Conservation (phyloP, 1,140 invertebrate species). For the Leptinotarsa defecta region DNA sequence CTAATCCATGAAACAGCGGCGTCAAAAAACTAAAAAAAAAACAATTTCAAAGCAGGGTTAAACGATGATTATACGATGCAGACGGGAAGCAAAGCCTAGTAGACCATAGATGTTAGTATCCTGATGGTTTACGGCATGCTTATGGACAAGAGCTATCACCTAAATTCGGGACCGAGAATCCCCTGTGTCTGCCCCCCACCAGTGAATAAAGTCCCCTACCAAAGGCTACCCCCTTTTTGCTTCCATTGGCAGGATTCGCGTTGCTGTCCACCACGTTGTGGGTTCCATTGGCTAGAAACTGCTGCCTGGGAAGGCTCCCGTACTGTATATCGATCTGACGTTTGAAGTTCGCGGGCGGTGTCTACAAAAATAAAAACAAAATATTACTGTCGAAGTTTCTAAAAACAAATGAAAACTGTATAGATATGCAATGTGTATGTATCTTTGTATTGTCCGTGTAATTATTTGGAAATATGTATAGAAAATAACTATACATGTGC, state of each 20-base stretch:
- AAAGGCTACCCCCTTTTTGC: constrained; percentile 67
- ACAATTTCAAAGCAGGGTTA: constrained; percentile 18
- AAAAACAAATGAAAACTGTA: no score
- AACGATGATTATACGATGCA: constrained; percentile 18
- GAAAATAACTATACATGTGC: no score
- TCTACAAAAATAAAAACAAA: constrained; percentile 58
- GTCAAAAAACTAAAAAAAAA: not conserved
- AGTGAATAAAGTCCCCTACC: constrained; percentile 70
- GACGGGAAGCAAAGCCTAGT: constrained; percentile 6
- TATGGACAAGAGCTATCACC: constrained; percentile 63
- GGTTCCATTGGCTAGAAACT: constrained; percentile 56
- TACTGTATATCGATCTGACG: constrained; percentile 74
- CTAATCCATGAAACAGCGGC: no score
- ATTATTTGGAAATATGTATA: no score
- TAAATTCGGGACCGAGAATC: constrained; percentile 89
- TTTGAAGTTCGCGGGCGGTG: constrained; percentile 70
- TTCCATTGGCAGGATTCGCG: constrained; percentile 51
- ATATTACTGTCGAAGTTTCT: not conserved
- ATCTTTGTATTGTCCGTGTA: no score
- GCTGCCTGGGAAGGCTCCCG: constrained; percentile 78
- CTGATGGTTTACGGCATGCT: constrained; percentile 15
- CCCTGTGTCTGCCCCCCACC: constrained; percentile 71
- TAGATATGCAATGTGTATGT: no score
- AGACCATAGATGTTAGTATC: constrained; percentile 12
- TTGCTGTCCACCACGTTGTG: constrained; percentile 54